A percentile compares a stretch with the other conserved stretches of the same genome.
Conservation (phyloP, 2,113 vertebrate genomes). For the human region DNA sequence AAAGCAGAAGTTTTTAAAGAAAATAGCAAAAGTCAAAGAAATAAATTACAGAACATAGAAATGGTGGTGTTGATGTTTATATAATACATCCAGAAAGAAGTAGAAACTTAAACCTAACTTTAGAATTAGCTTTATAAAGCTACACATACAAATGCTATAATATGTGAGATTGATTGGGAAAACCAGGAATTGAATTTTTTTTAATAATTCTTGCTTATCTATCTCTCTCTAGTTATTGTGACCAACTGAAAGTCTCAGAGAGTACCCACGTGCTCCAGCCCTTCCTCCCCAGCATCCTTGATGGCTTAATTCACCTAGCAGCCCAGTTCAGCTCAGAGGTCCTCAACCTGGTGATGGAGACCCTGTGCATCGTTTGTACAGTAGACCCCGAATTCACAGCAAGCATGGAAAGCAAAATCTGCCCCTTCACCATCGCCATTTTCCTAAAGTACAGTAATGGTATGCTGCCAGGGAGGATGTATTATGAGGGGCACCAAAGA, state of each 20-base stretch:
- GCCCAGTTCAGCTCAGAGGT: slow-evolving; percentile 98
- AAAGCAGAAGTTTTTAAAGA: background rate
- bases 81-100: background rate
- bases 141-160: background rate
- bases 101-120: background rate
- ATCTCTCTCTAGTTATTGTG: slow-evolving; percentile 91
- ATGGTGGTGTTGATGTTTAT: background rate
- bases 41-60: background rate
- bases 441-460: slow-evolving; percentile 99
- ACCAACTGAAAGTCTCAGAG: slow-evolving; percentile 96
- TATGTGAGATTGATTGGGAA: background rate
- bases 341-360: slow-evolving; percentile 98
- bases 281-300: slow-evolving; percentile 96
- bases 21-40: background rate
- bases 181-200: background rate
- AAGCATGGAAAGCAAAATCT: slow-evolving; percentile 96
- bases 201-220: background rate
- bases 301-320: slow-evolving; percentile 95
- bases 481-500: background rate
- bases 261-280: slow-evolving; percentile 96
- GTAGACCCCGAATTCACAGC: slow-evolving; percentile 95
- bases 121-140: background rate
- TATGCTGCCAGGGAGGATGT: slow-evolving; percentile 72
- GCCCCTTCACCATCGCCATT: slow-evolving; percentile 98
- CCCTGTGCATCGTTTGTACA: slow-evolving; percentile 96